Evolutionary conservation across 2,113 vertebrate genomes (phyloP), one percentile per base, ranked within the genome.

Genomic region (Podarcis muralis): DNA sequence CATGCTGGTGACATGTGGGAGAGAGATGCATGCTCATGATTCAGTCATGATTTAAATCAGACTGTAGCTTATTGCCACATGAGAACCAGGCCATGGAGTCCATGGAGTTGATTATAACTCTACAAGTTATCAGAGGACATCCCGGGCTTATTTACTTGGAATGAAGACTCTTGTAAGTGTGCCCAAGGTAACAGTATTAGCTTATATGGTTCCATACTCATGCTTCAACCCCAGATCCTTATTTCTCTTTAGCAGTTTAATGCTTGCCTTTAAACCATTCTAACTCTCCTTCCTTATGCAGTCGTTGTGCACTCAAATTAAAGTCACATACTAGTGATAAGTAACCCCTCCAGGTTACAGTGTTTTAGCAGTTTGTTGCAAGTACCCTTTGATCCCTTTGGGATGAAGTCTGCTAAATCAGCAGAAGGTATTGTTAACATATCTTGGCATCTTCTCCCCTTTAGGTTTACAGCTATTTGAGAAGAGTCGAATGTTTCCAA

Each of bases 321-420:
- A n/a, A 80, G 43, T 20, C 75, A 0, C 66, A 27, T 78, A 43
- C 74, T 0, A 0, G 27, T 53, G n/a, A 8, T 74, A 87, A 78
- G 3, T 40, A 65, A 89, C 83, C 83, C 40, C 32, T 92, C 8
- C 16, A 77, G 3, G 1, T 11, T 66, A 68, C 81, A 85, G 23
- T 25, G 81, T 90, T 20, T n/a, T 89, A 83, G 84, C 43, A 85
- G 2, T 79, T 89, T 87, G 15, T 81, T 90, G 90, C 35, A 69
- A 80, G 81, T 11, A 86, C 27, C 87, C 90, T 43, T 27, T 81
- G 62, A 18, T 69, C 37, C 25, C 62, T 68, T n/a, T 83, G 62
- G 23, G 81, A 69, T 83, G 35, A 69, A 79, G 79, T 72, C 35
- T 18, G 83, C 48, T 43, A 32, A 89, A 88, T 88, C 91, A 92